phyloP scores from a whole-genome alignment of 1,140 invertebrate species.

The Drosophila azteca region DNA sequence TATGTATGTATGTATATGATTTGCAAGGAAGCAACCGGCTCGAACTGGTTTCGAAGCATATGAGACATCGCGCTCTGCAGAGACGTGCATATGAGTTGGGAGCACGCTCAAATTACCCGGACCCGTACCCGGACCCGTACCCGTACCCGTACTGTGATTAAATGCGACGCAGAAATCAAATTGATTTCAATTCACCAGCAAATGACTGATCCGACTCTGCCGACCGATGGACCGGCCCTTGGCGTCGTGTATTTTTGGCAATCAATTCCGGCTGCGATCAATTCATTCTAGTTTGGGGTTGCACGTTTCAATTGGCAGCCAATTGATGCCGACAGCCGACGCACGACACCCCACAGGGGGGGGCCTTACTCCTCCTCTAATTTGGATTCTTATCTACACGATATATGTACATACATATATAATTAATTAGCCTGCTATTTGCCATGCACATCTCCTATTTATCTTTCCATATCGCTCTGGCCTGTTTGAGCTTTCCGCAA shows the following conservation, averaged over 20 bases:
- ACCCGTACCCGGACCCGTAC: constrained; percentile 16
- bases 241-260: constrained; percentile 64
- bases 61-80: constrained; percentile 15
- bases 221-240: constrained; percentile 20
- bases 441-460: constrained; percentile 30
- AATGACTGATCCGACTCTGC: constrained; percentile 34
- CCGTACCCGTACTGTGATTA: constrained; percentile 30
- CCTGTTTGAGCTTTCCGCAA: constrained; percentile 23
- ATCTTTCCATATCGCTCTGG: constrained; percentile 43
- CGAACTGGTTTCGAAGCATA: constrained; percentile 49
- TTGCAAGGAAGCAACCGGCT: constrained; percentile 50
- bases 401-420: constrained; percentile 44
- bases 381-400: constrained; percentile 42
- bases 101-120: constrained; percentile 59
- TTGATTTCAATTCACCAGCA: constrained; percentile 71
- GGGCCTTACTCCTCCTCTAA: background rate
- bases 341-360: constrained; percentile 2
- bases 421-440: constrained; percentile 61
- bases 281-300: constrained; percentile 39
- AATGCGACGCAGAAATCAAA: constrained; percentile 70
- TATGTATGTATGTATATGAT: too few relatives aligned
- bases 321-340: constrained; percentile 38
- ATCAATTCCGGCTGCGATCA: constrained; percentile 49
- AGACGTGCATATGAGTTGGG: constrained; percentile 48
- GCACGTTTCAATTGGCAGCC: constrained; percentile 59